These are phyloP conservation scores for Ctenomys sociabilis DNA, from an alignment of 2,113 vertebrate genomes.

Conservation along the genomic window DNA sequence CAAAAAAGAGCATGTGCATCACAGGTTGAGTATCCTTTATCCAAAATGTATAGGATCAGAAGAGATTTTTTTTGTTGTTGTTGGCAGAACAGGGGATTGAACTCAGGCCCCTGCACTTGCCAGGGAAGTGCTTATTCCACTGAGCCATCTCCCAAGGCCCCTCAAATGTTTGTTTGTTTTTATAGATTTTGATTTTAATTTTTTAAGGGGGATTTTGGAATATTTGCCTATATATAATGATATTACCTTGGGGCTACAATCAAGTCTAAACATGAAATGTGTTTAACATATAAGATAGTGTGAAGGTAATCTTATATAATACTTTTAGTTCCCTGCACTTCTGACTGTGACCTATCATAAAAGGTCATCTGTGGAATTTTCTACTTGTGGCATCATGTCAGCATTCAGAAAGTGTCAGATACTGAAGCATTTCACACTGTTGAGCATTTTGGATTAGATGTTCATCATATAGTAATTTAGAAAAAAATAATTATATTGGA, in stretches of 20 bases:
- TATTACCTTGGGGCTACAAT: neutral
- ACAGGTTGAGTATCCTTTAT: neutral
- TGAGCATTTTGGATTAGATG: neutral
- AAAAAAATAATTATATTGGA: slow-evolving; percentile 59
- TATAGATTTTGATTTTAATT: neutral
- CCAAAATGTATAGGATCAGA: neutral
- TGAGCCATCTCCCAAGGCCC: no score
- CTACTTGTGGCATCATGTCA: neutral
- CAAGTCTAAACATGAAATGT: neutral
- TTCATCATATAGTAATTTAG: neutral
- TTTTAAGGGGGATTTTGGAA: neutral
- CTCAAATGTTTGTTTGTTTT: no score
- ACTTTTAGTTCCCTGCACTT: neutral
- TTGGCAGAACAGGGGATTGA: no score
- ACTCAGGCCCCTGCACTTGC: no score
- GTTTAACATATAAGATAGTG: neutral
- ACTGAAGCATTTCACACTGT: neutral
- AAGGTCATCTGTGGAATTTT: neutral
- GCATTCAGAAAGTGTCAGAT: neutral
- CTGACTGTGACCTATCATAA: neutral
- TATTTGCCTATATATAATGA: neutral
- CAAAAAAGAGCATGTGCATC: neutral
- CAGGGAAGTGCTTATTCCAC: no score
- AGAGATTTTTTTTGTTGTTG: no score
- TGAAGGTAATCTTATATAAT: neutral